These are phyloP conservation scores for Aphis craccivora DNA, from an alignment of 1,140 invertebrate species.

Conservation along the genomic window DNA sequence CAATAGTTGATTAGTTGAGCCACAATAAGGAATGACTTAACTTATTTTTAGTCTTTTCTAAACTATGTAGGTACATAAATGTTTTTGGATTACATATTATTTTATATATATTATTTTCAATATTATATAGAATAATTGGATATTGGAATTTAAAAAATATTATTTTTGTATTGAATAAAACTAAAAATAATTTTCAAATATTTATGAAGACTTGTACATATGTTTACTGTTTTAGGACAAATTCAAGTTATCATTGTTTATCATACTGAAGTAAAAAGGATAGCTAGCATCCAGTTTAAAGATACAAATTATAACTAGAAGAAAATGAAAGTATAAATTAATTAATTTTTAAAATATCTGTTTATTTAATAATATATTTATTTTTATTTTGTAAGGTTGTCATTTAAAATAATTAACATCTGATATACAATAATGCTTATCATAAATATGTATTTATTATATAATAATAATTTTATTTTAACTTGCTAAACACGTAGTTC, in stretches of 20 bases:
- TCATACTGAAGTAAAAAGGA: background rate
- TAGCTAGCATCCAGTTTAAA: background rate
- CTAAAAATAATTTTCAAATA: background rate
- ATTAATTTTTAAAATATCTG: background rate
- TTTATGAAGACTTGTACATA: no score
- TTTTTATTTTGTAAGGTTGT: no score
- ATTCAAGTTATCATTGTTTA: background rate
- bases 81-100: background rate
- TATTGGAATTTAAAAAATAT: background rate
- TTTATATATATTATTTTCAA: background rate
- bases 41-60: background rate
- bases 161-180: background rate
- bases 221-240: background rate
- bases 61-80: background rate
- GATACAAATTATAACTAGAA: background rate
- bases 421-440: no score
- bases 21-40: background rate
- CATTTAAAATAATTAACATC: no score
- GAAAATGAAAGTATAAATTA: background rate
- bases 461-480: no score
- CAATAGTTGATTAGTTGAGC: background rate
- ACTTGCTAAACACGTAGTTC: no score
- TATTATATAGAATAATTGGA: background rate
- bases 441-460: no score
- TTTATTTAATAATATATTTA: no score